These are phyloP conservation scores for Drosophila tanythrix DNA, from an alignment of 2,888 invertebrate genomes.

Conservation along the genomic window DNA sequence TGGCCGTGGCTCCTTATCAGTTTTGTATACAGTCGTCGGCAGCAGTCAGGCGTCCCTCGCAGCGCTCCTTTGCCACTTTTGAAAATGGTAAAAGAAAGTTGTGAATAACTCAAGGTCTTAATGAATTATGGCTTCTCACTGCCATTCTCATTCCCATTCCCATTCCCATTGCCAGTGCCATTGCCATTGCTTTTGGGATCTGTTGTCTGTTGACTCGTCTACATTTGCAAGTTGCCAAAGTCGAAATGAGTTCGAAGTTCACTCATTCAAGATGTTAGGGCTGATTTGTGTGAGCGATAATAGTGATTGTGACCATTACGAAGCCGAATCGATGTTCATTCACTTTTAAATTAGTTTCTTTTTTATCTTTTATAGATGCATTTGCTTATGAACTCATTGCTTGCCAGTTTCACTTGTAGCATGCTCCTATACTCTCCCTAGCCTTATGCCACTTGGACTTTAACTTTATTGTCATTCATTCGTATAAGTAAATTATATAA, in stretches of 20 bases:
- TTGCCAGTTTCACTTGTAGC: not conserved
- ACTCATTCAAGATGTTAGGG: conserved; percentile 5
- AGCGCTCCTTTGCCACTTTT: conserved; percentile 24
- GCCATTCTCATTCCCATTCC: not conserved
- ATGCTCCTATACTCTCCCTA: not conserved
- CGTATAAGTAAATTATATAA: not conserved
- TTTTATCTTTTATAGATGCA: not conserved
- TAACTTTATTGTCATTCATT: not conserved
- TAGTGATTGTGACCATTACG: conserved; percentile 30
- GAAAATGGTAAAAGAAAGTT: conserved; percentile 57
- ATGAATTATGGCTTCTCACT: conserved; percentile 65
- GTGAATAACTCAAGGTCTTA: conserved; percentile 76
- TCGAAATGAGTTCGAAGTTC: conserved; percentile 31
- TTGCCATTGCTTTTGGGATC: conserved; percentile 8
- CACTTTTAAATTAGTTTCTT: not conserved
- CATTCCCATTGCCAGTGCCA: conserved; percentile 3
- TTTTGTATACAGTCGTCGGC: conserved; percentile 61
- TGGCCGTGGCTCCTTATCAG: conserved; percentile 58
- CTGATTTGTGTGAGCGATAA: conserved; percentile 22
- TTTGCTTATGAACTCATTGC: not conserved
- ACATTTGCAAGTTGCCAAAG: conserved; percentile 32
- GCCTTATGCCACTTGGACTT: not conserved
- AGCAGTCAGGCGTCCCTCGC: conserved; percentile 42
- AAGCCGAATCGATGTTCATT: not conserved
- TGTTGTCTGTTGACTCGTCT: conserved; percentile 11